Percentiles rank a stretch among this genome's conserved stretches.
phyloP scores from a whole-genome alignment of 2,888 invertebrate genomes.

The Apamea crenata region DNA sequence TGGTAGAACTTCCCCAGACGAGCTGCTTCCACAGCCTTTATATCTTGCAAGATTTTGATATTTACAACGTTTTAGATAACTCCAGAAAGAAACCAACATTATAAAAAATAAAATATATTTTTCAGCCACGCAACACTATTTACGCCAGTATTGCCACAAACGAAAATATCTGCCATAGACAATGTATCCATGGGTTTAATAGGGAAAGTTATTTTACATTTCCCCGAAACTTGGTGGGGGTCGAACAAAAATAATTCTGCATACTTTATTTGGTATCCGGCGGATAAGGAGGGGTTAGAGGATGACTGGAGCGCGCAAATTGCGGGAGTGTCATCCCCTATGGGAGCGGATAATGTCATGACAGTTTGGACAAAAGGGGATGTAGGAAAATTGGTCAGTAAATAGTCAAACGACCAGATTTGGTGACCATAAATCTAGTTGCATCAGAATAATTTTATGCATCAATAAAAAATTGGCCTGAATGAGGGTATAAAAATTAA shows the following conservation, averaged over 20 bases:
- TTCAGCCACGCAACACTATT: constrained; percentile 83
- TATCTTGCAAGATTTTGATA: background rate
- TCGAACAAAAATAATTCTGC: background rate
- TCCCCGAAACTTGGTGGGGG: constrained; percentile 39
- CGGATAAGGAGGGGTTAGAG: constrained; percentile 23
- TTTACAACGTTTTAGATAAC: background rate
- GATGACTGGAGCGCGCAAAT: constrained; percentile 42
- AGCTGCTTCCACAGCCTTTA: too few species aligned
- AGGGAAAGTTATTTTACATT: constrained; percentile 72
- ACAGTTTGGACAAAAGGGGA: constrained; percentile 45
- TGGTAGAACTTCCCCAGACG: too few species aligned
- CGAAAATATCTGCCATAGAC: constrained; percentile 89
- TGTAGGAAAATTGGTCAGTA: constrained; percentile 39
- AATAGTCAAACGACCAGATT: background rate
- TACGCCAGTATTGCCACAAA: constrained; percentile 79
- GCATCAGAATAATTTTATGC: background rate
- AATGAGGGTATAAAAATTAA: background rate
- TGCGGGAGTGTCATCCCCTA: constrained; percentile 9
- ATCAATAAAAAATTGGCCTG: background rate
- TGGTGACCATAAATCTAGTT: background rate
- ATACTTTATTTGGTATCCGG: constrained; percentile 36
- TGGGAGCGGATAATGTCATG: constrained; percentile 25
- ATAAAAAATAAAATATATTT: constrained; percentile 43
- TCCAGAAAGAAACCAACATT: background rate
- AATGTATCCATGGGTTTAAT: constrained; percentile 91